Percentiles rank a stretch among this genome's conserved stretches.
These are phyloP conservation scores for Trididemnum miniatum DNA, from an alignment of 23 tunicate genomes.

Conservation along the genomic window DNA sequence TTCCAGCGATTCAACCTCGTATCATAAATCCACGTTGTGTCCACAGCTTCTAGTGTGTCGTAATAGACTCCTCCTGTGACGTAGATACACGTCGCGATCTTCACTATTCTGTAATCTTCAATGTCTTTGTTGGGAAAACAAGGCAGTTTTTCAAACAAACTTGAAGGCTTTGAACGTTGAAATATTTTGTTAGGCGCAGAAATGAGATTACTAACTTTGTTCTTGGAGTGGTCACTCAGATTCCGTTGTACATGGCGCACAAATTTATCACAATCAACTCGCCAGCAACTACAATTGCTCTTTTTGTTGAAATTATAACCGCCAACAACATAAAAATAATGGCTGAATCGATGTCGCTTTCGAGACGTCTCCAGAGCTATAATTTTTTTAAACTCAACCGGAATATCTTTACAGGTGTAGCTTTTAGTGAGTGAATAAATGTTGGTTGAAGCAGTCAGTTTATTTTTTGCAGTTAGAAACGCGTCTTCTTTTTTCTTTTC, in stretches of 20 bases:
- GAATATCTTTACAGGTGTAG: background rate
- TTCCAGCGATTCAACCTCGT: constrained; percentile 46
- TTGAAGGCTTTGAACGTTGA: background rate
- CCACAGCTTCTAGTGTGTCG: constrained; percentile 15
- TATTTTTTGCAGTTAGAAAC: background rate
- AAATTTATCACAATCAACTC: background rate
- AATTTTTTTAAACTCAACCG: background rate
- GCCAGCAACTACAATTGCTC: background rate
- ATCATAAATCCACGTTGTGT: constrained; percentile 48
- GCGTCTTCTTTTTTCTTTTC: background rate
- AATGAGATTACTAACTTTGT: background rate
- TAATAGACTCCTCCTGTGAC: constrained; percentile 45
- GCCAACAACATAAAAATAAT: constrained; percentile 1
- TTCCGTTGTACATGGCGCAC: background rate
- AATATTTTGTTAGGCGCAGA: background rate
- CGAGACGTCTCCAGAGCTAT: background rate
- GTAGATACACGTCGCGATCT: constrained; percentile 30
- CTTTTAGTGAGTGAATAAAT: background rate
- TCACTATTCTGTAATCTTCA: constrained; percentile 42
- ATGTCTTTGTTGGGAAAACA: constrained; percentile 28
- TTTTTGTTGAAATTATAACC: constrained; percentile 14
- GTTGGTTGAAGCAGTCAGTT: background rate
- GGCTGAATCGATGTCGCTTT: background rate
- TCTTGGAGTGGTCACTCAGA: background rate
- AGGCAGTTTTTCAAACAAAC: background rate